Conservation (phyloP, 2,888 invertebrate genomes). For the Melinopterus prodromus region DNA sequence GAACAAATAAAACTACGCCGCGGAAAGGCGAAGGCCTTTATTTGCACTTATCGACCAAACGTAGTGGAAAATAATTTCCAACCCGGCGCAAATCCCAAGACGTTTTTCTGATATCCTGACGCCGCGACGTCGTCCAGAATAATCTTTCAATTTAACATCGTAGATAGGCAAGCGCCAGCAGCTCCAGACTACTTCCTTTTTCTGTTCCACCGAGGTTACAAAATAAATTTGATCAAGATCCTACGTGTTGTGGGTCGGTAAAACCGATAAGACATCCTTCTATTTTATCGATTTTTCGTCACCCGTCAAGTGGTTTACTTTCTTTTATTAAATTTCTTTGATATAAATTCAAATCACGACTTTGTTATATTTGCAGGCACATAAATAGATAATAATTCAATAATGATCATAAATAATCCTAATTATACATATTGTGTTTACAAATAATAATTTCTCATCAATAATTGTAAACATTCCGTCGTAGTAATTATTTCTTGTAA, state of each 20-base stretch:
- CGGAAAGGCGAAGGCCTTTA: background rate
- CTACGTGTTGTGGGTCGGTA: background rate
- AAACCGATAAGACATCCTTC: too few species aligned
- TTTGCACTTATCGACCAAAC: background rate
- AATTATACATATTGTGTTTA: background rate
- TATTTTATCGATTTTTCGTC: too few species aligned
- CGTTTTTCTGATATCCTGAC: background rate
- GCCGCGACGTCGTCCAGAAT: background rate
- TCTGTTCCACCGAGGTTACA: background rate
- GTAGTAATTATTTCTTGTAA: background rate
- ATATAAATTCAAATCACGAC: too few species aligned
- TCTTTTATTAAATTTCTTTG: too few species aligned
- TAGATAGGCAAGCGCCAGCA: background rate
- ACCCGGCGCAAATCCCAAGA: background rate
- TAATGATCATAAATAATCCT: background rate
- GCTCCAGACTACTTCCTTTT: background rate
- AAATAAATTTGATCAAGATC: background rate
- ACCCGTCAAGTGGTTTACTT: too few species aligned
- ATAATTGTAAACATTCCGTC: background rate
- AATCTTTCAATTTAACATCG: background rate
- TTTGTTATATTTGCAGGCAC: background rate
- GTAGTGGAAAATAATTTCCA: background rate
- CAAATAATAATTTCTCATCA: background rate
- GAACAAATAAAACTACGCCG: background rate
- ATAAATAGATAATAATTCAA: background rate